Evolutionary conservation across 1,140 invertebrate genomes (phyloP).

Genomic region (Drosophila cardini): DNA sequence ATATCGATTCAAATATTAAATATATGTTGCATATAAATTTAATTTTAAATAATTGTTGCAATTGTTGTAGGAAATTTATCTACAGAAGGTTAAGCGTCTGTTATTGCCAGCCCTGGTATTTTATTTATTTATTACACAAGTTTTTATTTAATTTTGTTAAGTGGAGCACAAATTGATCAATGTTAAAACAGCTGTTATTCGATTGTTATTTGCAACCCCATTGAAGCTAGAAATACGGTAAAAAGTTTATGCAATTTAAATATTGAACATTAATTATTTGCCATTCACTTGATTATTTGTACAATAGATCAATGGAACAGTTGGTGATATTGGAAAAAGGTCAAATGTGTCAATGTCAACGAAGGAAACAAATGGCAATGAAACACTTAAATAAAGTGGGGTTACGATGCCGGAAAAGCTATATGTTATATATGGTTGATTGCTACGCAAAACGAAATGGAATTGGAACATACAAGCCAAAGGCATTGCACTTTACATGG

Average conservation of each 20-base stretch:
- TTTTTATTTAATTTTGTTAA: neutral
- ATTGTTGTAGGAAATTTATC: conserved; percentile 5
- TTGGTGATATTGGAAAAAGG: too few species aligned
- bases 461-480: too few species aligned
- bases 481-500: too few species aligned
- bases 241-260: conserved; percentile 1
- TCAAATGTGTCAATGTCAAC: too few species aligned
- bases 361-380: too few species aligned
- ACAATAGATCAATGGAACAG: too few species aligned
- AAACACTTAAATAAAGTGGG: too few species aligned
- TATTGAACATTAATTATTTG: neutral
- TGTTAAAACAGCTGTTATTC: neutral
- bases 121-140: too few species aligned
- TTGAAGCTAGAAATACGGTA: conserved; percentile 4
- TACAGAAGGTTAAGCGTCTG: neutral
- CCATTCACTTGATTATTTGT: neutral
- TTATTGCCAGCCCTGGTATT: neutral
- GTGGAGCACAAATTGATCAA: neutral
- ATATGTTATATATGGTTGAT: too few species aligned
- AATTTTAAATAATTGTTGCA: conserved; percentile 9
- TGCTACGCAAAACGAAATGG: too few species aligned
- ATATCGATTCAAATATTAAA: conserved; percentile 52
- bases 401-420: too few species aligned
- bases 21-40: conserved; percentile 1
- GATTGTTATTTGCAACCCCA: neutral